Evolutionary conservation across 2,113 vertebrate genomes (phyloP), one percentile per base, ranked within the genome.

Genomic region (Grantiella picta): DNA sequence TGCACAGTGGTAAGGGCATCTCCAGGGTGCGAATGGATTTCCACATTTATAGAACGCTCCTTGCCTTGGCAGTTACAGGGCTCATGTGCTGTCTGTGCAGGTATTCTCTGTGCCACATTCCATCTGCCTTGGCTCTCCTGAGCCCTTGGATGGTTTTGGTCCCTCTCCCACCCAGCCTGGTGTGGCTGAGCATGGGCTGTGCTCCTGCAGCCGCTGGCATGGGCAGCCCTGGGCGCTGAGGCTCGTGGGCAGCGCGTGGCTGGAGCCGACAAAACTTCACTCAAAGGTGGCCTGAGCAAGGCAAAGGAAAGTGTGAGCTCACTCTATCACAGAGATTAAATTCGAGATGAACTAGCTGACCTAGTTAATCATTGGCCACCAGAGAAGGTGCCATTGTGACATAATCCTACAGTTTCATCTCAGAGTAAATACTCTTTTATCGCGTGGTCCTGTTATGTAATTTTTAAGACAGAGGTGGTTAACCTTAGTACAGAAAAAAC

Each of bases 141-240:
- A 65, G 31, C 33, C 27, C 35, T 66, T 33, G 45, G 44, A 2
- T 4, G 9, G 6, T 3, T 59, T 40, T 8, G 44, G 35, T 64
- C 7, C 2, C 25, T 61, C 7, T 44, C 4, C 1, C 27, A 11
- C 1, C 16, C 20, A 29, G 40, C 11, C 1, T 0, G 45, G 35
- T 0, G 0, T 33, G 38, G 20, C 19, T 54, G 64, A 35, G 44
- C 23, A 4, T 2, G 1, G 61, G 27, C 31, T 0, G 0, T 42
- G 50, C 3, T 54, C 8, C 49, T 50, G 61, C 22, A 42, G 85
- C 5, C 25, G 8, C 22, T 10, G 36, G 25, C 19, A 2, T 3
- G 60, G 64, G 42, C 71, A 38, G 59, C n/a, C 1, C 40, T 49
- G 13, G 22, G 15, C 47, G 15, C 24, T 33, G 18, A 8, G 36